phyloP scores from a whole-genome alignment of 2,797 vertebrate genomes.

The Acrossocheilus wenchowensis region DNA sequence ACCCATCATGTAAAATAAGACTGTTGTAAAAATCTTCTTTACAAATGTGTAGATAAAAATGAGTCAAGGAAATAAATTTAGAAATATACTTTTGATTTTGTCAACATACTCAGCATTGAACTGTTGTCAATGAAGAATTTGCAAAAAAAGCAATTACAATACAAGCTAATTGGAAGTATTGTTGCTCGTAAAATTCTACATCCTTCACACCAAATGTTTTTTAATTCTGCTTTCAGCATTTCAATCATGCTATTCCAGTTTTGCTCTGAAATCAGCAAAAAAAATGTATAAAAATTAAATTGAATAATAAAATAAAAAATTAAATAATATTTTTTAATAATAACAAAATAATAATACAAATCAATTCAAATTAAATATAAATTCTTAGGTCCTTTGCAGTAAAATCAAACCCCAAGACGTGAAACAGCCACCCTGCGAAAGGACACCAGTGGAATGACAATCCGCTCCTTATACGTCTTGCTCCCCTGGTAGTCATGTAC shows the following conservation, averaged over 20 bases:
- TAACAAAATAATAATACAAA: neutral
- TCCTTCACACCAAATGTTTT: too few species aligned
- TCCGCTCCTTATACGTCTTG: constrained; percentile 19
- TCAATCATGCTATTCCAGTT: neutral
- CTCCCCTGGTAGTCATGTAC: constrained; percentile 47
- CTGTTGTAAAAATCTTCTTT: too few species aligned
- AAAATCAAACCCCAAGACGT: neutral
- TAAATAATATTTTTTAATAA: neutral
- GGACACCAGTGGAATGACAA: constrained; percentile 39
- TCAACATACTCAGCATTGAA: neutral
- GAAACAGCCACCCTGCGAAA: constrained; percentile 1
- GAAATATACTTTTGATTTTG: neutral
- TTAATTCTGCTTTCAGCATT: neutral
- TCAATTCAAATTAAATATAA: neutral
- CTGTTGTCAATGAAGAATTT: neutral
- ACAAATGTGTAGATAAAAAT: neutral
- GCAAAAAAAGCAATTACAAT: neutral
- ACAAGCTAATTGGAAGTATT: neutral
- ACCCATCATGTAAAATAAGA: neutral
- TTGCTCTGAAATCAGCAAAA: neutral
- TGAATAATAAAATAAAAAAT: neutral
- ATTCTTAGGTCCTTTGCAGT: neutral
- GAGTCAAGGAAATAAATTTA: neutral
- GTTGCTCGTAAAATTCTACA: neutral
- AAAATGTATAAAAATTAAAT: neutral